Conservation (phyloP, 2,888 invertebrate species). For the Tineola bisselliella region DNA sequence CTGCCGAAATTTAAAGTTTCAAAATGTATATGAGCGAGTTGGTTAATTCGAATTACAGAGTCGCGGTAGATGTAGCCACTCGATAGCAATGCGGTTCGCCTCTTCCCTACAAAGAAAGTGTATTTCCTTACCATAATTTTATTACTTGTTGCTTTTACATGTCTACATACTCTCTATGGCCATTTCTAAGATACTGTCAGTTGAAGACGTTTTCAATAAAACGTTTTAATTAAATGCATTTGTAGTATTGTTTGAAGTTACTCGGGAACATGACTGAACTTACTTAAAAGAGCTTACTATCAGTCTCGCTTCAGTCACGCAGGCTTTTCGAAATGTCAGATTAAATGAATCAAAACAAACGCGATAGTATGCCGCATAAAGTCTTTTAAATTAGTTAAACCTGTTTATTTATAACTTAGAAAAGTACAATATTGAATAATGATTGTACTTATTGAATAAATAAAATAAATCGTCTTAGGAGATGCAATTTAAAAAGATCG, state of each 20-base stretch:
- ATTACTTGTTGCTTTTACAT: slow-evolving; percentile 3
- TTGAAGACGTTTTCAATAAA: not conserved
- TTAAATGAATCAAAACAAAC: too few species aligned
- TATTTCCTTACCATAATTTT: slow-evolving; percentile 8
- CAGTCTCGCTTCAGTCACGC: too few species aligned
- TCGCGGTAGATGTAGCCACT: slow-evolving; percentile 11
- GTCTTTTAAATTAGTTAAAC: too few species aligned
- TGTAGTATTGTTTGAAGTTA: too few species aligned
- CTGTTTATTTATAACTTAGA: too few species aligned
- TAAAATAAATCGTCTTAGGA: not conserved
- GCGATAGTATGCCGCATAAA: too few species aligned
- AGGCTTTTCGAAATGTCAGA: too few species aligned
- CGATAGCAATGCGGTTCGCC: slow-evolving; percentile 6
- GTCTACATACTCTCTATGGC: not conserved
- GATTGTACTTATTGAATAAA: not conserved
- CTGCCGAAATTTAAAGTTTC: not conserved
- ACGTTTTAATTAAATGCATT: too few species aligned
- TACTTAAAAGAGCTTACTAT: too few species aligned
- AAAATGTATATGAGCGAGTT: not conserved
- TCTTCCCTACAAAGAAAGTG: slow-evolving; percentile 8
- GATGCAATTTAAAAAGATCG: not conserved
- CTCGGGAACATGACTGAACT: too few species aligned
- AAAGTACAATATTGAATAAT: too few species aligned
- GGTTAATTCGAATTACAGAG: slow-evolving; percentile 10
- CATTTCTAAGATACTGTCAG: not conserved